Evolutionary conservation across 2,888 invertebrate genomes (phyloP).

Genomic region (Andrena haemorrhoa): DNA sequence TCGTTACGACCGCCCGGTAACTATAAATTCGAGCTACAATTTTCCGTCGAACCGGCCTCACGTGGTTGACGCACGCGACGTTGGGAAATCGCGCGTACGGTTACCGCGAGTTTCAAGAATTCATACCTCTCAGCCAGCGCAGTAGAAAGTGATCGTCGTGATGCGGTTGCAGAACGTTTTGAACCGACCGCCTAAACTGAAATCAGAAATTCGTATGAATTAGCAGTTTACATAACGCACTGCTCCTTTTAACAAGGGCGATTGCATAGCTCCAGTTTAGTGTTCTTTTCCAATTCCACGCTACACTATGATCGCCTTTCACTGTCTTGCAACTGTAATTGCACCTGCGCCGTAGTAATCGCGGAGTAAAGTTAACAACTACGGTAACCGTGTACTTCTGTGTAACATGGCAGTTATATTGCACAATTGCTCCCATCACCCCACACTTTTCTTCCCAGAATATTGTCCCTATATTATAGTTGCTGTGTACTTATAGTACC

Average conservation of each 20-base stretch:
- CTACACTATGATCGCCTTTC: too few relatives aligned
- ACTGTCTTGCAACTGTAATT: too few relatives aligned
- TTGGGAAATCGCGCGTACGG: slow-evolving; percentile 9
- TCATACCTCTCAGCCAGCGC: slow-evolving; percentile 92
- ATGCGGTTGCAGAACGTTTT: slow-evolving; percentile 89
- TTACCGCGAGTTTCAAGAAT: slow-evolving; percentile 29
- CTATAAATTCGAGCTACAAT: neutral
- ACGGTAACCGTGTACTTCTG: too few relatives aligned
- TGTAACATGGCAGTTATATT: too few relatives aligned
- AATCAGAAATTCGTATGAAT: slow-evolving; percentile 82
- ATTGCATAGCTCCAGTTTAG: too few relatives aligned
- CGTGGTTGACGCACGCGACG: neutral
- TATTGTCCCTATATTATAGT: too few relatives aligned
- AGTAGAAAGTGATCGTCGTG: slow-evolving; percentile 92
- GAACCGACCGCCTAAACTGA: slow-evolving; percentile 91
- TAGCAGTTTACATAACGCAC: neutral
- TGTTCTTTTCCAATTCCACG: neutral
- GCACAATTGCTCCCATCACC: too few relatives aligned
- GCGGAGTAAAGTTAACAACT: too few relatives aligned
- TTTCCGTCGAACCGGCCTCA: neutral
- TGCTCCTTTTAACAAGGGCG: neutral
- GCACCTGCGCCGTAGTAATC: too few relatives aligned
- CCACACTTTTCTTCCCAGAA: too few relatives aligned
- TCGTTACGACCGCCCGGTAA: neutral
- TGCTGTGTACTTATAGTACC: too few relatives aligned